phyloP scores from a whole-genome alignment of 2,113 vertebrate species.

The Crotalus tigris region DNA sequence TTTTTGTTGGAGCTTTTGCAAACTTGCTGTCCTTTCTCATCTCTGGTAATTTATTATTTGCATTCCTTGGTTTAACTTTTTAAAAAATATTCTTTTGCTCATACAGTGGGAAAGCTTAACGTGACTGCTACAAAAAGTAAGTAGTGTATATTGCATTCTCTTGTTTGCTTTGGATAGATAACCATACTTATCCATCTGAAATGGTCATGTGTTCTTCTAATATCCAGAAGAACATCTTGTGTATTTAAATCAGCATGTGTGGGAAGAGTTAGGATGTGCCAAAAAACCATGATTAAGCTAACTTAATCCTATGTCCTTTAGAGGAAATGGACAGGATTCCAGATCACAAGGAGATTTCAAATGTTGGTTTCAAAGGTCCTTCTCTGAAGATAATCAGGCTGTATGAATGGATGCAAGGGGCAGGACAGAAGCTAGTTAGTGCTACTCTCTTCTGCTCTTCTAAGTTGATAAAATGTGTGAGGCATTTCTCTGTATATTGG shows the following conservation, averaged over 20 bases:
- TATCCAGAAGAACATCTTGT: background rate
- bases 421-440: background rate
- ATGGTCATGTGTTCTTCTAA: background rate
- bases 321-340: background rate
- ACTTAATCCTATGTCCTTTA: background rate
- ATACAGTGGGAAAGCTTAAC: conserved; percentile 56
- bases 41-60: conserved; percentile 44
- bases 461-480: background rate
- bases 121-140: conserved; percentile 56
- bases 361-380: background rate
- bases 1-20: conserved; percentile 27
- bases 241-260: background rate
- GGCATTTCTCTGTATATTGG: background rate
- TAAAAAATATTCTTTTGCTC: conserved; percentile 38
- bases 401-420: background rate
- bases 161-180: background rate
- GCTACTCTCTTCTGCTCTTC: background rate
- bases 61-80: conserved; percentile 33
- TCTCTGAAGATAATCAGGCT: background rate
- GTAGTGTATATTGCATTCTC: conserved; percentile 45
- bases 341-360: background rate
- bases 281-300: background rate
- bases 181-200: background rate
- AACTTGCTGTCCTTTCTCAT: background rate
- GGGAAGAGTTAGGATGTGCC: background rate